phyloP scores from a whole-genome alignment of 2,888 invertebrate species.

The Rotaria sp. region DNA sequence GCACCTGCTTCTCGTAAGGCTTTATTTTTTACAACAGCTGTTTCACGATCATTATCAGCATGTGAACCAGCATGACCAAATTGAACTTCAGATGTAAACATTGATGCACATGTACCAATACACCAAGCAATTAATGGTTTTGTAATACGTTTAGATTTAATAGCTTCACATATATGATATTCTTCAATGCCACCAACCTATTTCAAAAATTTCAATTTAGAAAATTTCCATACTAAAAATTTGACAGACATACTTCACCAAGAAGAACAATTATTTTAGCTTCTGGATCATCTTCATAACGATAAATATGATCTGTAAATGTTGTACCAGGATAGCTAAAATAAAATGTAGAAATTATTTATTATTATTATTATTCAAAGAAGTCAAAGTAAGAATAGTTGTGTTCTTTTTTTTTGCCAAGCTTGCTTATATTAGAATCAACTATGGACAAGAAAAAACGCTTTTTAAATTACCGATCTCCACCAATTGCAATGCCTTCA shows the following conservation, averaged over 20 bases:
- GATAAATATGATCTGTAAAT: slow-evolving; percentile 89
- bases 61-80: slow-evolving; percentile 99
- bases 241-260: slow-evolving; percentile 63
- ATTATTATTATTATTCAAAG: neutral
- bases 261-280: slow-evolving; percentile 87
- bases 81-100: slow-evolving; percentile 68
- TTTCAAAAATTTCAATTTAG: slow-evolving; percentile 52
- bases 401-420: too few relatives aligned
- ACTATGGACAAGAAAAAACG: too few relatives aligned
- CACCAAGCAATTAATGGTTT: slow-evolving; percentile 98
- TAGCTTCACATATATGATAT: slow-evolving; percentile 83
- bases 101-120: slow-evolving; percentile 71
- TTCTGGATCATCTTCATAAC: slow-evolving; percentile 65
- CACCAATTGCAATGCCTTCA: slow-evolving; percentile 95
- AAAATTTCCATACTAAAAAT: neutral
- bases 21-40: slow-evolving; percentile 82
- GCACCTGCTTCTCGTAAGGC: slow-evolving; percentile 76
- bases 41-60: slow-evolving; percentile 84
- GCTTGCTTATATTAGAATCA: too few relatives aligned
- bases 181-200: slow-evolving; percentile 91
- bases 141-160: slow-evolving; percentile 70
- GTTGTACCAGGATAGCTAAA: slow-evolving; percentile 86
- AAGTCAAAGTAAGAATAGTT: too few relatives aligned
- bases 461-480: slow-evolving; percentile 62
- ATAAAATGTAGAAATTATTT: neutral